These are phyloP conservation scores for Henicopernis longicauda DNA, from an alignment of 2,113 vertebrate species.

Conservation along the genomic window DNA sequence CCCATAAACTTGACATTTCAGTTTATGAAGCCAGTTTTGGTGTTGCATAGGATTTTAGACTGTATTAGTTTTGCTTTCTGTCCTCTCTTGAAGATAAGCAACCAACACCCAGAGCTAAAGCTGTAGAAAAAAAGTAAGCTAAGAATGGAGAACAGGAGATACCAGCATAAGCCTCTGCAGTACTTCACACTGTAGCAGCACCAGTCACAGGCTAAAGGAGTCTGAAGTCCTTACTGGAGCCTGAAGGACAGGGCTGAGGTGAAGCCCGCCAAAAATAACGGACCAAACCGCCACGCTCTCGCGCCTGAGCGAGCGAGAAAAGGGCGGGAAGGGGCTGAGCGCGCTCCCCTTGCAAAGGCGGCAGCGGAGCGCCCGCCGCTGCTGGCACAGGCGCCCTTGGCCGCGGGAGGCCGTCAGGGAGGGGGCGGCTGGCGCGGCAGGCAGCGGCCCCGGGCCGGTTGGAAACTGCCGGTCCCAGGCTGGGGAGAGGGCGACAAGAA, in stretches of 20 bases:
- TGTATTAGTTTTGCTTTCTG: background rate
- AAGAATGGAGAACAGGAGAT: background rate
- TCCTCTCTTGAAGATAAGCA: background rate
- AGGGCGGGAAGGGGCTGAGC: background rate
- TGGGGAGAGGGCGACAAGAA: accelerated
- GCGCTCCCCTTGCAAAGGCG: background rate
- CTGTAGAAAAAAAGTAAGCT: background rate
- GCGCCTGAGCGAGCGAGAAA: background rate
- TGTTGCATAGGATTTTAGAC: background rate
- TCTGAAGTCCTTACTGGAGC: accelerated
- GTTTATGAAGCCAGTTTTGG: background rate
- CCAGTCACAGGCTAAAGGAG: accelerated
- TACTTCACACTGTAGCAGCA: background rate
- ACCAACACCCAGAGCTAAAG: no score
- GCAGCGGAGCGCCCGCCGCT: background rate
- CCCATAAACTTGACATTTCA: background rate
- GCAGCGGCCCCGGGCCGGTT: no score
- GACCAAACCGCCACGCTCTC: accelerated
- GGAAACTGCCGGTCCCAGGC: accelerated
- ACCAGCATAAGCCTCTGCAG: background rate
- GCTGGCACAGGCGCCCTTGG: background rate
- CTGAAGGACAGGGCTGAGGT: accelerated
- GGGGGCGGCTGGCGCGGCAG: no score
- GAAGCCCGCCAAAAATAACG: background rate
- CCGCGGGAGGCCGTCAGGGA: background rate